Percentiles rank a stretch among this genome's conserved stretches.
Conservation (phyloP, 2,113 vertebrate species). For the Sminthopsis crassicaudata region DNA sequence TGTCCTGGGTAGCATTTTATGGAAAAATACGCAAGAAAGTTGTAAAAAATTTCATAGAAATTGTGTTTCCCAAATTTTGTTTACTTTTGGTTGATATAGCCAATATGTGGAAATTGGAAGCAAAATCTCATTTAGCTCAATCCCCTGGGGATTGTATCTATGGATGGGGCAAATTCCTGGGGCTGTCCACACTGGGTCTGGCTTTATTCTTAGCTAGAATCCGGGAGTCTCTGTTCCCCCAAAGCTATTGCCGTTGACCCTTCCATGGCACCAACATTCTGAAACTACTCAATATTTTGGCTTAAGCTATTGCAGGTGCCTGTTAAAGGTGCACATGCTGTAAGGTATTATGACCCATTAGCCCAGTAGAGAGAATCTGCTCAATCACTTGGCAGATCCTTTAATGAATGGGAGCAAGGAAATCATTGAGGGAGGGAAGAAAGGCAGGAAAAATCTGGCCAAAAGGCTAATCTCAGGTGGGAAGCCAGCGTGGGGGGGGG, state of each 20-base stretch:
- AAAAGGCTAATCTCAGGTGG: neutral
- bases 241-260: neutral
- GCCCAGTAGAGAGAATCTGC: neutral
- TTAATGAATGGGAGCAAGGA: neutral
- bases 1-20: conserved; percentile 24
- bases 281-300: neutral
- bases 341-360: neutral
- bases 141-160: neutral
- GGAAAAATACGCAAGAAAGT: neutral
- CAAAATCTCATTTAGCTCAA: neutral
- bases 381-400: neutral
- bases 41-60: conserved; percentile 18
- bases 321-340: neutral
- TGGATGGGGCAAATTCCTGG: neutral
- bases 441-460: neutral
- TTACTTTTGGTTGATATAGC: conserved; percentile 29
- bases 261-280: neutral
- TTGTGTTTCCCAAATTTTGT: neutral
- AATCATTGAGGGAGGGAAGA: neutral
- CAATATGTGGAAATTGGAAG: neutral
- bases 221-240: neutral
- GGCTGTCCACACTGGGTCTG: neutral
- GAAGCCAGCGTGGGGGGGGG: neutral
- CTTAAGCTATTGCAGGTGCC: neutral
- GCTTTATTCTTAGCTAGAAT: neutral